Evolutionary conservation across 2,888 invertebrate species (phyloP).

Genomic region (Micoletzkya japonica): DNA sequence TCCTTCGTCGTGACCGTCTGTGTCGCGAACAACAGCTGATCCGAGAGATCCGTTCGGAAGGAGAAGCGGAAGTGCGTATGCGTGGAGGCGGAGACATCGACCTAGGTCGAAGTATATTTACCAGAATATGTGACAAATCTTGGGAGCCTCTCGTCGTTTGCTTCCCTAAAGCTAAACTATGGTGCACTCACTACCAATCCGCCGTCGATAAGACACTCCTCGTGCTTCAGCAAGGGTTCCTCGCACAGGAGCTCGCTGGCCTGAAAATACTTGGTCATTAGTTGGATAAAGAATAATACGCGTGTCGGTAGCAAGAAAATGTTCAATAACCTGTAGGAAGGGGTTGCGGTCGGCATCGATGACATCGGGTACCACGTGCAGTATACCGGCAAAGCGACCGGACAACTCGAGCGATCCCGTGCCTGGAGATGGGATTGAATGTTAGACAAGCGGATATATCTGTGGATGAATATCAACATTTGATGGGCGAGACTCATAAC

Average conservation of each 20-base stretch:
- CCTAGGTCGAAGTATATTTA: neutral
- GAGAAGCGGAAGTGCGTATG: slow-evolving; percentile 25
- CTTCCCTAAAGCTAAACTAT: neutral
- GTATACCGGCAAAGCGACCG: slow-evolving; percentile 13
- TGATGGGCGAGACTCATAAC: no score
- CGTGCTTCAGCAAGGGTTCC: slow-evolving; percentile 20
- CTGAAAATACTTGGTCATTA: neutral
- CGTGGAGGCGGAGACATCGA: slow-evolving; percentile 2
- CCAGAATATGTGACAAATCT: neutral
- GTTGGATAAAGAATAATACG: neutral
- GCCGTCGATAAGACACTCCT: slow-evolving; percentile 26
- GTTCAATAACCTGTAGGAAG: neutral
- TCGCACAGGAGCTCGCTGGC: slow-evolving; percentile 21
- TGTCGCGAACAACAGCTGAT: slow-evolving; percentile 14
- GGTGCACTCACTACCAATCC: slow-evolving; percentile 21
- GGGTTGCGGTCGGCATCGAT: neutral
- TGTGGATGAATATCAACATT: no score
- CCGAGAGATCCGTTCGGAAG: slow-evolving; percentile 24
- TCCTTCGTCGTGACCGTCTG: slow-evolving; percentile 12
- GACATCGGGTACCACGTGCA: slow-evolving; percentile 22
- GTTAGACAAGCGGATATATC: no score
- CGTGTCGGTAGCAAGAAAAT: neutral
- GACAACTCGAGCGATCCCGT: neutral
- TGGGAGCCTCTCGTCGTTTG: neutral
- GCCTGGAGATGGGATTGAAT: neutral